A percentile compares a stretch with the other conserved stretches of the same genome.
phyloP scores from a whole-genome alignment of 1,140 invertebrate species.

The Onthophagus taurus region DNA sequence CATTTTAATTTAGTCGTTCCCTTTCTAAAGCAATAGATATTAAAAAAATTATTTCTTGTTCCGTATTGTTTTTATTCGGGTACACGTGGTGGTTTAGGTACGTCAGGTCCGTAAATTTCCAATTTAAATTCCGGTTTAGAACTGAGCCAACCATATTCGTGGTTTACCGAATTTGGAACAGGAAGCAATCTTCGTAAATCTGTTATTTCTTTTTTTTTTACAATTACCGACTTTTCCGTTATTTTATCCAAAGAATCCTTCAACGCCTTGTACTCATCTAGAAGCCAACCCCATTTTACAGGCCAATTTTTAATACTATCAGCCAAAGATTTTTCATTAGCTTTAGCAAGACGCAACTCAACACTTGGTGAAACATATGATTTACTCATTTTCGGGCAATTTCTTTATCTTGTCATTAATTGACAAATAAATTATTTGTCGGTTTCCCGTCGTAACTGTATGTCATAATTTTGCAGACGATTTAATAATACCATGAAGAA shows the following conservation, averaged over 20 bases:
- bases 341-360: too few species aligned
- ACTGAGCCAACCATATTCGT: conserved; percentile 25
- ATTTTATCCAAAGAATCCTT: not conserved
- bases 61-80: too few species aligned
- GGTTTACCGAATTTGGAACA: conserved; percentile 21
- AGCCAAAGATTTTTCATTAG: too few species aligned
- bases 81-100: too few species aligned
- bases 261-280: conserved; percentile 5
- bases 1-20: too few species aligned
- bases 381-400: too few species aligned
- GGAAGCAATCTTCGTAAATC: conserved; percentile 8
- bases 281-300: conserved; percentile 1
- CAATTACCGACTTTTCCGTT: not conserved
- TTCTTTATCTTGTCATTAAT: too few species aligned
- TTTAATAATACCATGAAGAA: not conserved
- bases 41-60: too few species aligned
- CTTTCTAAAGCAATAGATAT: too few species aligned
- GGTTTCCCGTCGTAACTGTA: too few species aligned
- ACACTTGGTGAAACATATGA: too few species aligned
- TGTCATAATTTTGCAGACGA: conserved; percentile 1
- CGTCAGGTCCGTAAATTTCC: conserved; percentile 21
- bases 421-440: too few species aligned
- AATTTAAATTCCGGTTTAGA: conserved; percentile 19
- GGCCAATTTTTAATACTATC: not conserved
- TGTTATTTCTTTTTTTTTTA: conserved; percentile 4